phyloP scores from a whole-genome alignment of 2,888 invertebrate species.

The Lasioglossum morio region DNA sequence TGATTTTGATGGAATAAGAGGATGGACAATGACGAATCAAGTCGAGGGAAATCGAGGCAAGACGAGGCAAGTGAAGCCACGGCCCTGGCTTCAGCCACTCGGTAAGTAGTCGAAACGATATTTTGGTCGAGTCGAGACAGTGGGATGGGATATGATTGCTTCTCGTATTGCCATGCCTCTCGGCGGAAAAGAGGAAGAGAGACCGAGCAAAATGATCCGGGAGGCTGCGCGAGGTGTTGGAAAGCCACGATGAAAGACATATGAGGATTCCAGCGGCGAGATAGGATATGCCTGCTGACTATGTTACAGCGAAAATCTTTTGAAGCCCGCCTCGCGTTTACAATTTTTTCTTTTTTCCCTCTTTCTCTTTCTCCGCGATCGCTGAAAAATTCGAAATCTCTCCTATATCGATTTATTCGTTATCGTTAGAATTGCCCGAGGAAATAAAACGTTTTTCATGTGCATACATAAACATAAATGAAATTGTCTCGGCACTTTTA shows the following conservation, averaged over 20 bases:
- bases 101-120: constrained; percentile 71
- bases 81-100: constrained; percentile 67
- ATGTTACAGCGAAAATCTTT: constrained; percentile 67
- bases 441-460: too few species aligned
- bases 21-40: constrained; percentile 9
- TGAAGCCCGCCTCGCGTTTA: constrained; percentile 49
- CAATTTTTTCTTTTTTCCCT: constrained; percentile 23
- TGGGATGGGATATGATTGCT: constrained; percentile 67
- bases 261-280: constrained; percentile 84
- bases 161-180: constrained; percentile 69
- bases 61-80: constrained; percentile 18
- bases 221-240: constrained; percentile 75
- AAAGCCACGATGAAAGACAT: constrained; percentile 81
- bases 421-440: not conserved
- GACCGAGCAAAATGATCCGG: constrained; percentile 65
- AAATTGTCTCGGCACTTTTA: too few species aligned
- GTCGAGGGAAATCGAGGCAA: not conserved
- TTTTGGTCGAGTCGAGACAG: constrained; percentile 77
- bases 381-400: not conserved
- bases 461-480: too few species aligned
- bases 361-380: not conserved
- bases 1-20: constrained; percentile 2
- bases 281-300: constrained; percentile 81
- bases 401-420: not conserved
- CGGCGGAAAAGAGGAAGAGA: constrained; percentile 57